These are phyloP conservation scores for Porphyrio hochstetteri DNA, from an alignment of 2,113 vertebrate genomes.

Conservation along the genomic window DNA sequence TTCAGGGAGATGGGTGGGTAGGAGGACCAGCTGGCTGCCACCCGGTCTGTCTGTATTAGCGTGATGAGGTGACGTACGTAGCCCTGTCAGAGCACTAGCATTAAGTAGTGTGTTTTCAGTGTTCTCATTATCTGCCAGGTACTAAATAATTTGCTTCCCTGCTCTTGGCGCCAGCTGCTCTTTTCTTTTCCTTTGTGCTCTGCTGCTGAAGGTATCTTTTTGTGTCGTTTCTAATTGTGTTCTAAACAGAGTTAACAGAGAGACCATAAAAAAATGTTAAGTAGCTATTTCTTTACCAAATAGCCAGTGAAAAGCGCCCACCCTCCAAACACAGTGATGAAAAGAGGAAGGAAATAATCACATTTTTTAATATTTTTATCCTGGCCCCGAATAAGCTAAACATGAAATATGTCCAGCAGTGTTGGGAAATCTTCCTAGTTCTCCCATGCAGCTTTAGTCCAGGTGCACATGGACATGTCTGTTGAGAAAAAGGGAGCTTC, in stretches of 20 bases:
- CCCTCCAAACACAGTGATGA: not conserved
- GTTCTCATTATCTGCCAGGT: constrained; percentile 51
- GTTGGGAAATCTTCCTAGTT: constrained; percentile 16
- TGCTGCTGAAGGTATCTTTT: constrained; percentile 8
- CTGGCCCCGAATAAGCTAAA: not conserved
- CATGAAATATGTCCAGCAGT: not conserved
- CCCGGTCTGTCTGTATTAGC: constrained; percentile 30
- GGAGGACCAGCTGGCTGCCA: constrained; percentile 57
- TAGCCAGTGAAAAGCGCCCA: not conserved
- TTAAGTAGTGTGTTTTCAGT: constrained; percentile 28
- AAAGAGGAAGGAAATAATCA: not conserved
- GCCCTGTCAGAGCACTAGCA: constrained; percentile 5
- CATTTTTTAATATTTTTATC: not conserved
- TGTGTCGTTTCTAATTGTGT: not conserved
- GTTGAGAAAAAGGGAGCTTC: not conserved
- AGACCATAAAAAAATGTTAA: not conserved
- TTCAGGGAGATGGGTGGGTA: constrained; percentile 32
- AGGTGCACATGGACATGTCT: not conserved
- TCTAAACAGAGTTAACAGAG: constrained; percentile 2
- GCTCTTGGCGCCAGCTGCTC: constrained; percentile 46
- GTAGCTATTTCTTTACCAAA: not conserved
- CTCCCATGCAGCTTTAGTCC: not conserved
- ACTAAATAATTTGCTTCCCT: constrained; percentile 54
- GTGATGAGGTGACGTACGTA: not conserved
- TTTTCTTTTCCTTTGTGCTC: constrained; percentile 38